Conservation (phyloP, 2,113 vertebrate species). For the Gulo gulo region DNA sequence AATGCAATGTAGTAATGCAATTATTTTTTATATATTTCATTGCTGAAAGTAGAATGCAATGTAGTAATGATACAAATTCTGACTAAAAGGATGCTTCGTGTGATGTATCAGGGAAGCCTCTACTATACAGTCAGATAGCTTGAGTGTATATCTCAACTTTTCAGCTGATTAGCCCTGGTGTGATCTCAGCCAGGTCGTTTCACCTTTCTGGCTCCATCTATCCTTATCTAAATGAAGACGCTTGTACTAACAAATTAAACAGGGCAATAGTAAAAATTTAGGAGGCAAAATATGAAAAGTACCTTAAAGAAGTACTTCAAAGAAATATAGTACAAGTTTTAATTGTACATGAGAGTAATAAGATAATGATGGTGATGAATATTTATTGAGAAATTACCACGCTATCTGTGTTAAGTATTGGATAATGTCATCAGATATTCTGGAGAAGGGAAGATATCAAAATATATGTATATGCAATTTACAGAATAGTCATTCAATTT, state of each 20-base stretch:
- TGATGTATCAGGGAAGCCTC: neutral
- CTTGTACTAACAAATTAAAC: neutral
- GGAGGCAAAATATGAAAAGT: neutral
- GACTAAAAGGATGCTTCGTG: neutral
- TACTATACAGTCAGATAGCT: neutral
- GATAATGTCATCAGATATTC: neutral
- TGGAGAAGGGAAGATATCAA: neutral
- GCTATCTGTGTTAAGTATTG: neutral
- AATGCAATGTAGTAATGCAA: neutral
- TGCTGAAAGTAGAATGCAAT: conserved; percentile 23
- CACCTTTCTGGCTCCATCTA: neutral
- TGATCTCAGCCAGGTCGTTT: neutral
- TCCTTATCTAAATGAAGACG: neutral
- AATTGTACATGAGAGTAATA: neutral
- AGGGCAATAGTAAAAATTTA: neutral
- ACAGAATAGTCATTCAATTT: neutral
- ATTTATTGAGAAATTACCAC: neutral
- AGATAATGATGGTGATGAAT: neutral
- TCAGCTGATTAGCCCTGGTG: neutral
- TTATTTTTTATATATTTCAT: neutral
- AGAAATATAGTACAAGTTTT: neutral
- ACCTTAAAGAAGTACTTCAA: neutral
- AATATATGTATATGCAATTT: neutral
- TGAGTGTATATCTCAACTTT: neutral
- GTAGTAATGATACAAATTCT: neutral